Conservation (phyloP, 1,140 invertebrate species). For the Cotesia glomerata region DNA sequence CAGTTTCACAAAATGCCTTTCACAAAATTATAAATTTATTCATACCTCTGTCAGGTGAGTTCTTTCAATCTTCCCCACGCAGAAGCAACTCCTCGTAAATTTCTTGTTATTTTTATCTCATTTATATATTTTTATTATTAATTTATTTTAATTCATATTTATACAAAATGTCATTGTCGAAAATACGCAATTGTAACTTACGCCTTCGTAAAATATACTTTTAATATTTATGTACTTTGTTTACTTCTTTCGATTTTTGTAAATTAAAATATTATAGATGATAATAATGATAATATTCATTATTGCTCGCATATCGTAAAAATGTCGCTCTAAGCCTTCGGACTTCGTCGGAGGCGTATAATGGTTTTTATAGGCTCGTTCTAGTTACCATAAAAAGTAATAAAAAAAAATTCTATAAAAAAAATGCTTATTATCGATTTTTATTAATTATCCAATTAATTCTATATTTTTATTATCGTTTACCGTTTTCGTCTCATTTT, state of each 20-base stretch:
- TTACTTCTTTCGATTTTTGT: background rate
- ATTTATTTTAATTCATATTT: background rate
- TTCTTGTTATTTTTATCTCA: background rate
- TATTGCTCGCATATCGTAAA: slow-evolving; percentile 1
- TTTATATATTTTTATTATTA: background rate
- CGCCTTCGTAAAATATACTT: slow-evolving; percentile 15
- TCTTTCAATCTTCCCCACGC: slow-evolving; percentile 17
- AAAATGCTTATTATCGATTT: background rate
- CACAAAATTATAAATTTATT: slow-evolving; percentile 17
- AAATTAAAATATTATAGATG: slow-evolving; percentile 10
- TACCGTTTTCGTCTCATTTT: too few species aligned
- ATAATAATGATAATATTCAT: background rate
- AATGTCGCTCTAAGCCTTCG: background rate
- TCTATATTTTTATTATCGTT: background rate
- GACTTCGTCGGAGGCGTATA: background rate
- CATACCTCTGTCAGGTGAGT: slow-evolving; percentile 4
- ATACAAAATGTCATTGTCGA: background rate
- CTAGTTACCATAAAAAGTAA: background rate
- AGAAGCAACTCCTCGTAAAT: background rate
- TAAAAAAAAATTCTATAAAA: background rate
- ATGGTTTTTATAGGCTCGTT: background rate
- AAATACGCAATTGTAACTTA: slow-evolving; percentile 15
- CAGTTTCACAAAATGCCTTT: slow-evolving; percentile 5
- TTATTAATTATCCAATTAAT: background rate
- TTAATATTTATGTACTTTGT: background rate